Conservation (phyloP, 2,113 vertebrate species). For the Paracanthobrama guichenoti region DNA sequence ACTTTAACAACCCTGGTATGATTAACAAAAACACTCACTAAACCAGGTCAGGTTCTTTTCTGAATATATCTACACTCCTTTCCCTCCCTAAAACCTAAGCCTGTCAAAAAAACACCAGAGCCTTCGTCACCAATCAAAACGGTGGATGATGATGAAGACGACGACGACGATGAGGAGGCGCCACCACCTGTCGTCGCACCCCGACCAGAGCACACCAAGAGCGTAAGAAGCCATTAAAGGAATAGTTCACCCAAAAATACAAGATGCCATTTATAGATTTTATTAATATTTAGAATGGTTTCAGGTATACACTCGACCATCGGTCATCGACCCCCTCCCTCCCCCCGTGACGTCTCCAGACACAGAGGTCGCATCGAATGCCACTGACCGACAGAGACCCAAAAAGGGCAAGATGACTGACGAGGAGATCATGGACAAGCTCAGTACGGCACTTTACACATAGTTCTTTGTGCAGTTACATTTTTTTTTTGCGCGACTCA, state of each 20-base stretch:
- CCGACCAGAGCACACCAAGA: slow-evolving; percentile 95
- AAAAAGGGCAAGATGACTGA: slow-evolving; percentile 98
- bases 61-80: not conserved
- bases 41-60: not conserved
- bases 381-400: slow-evolving; percentile 84
- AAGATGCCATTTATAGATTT: not conserved
- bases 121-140: slow-evolving; percentile 78
- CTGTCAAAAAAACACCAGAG: slow-evolving; percentile 86
- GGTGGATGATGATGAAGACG: slow-evolving; percentile 86
- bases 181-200: slow-evolving; percentile 92
- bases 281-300: not conserved
- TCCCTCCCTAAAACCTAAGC: slow-evolving; percentile 67
- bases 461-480: not conserved
- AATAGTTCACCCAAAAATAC: not conserved
- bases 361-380: slow-evolving; percentile 81
- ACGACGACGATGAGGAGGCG: slow-evolving; percentile 85
- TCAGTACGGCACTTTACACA: slow-evolving; percentile 76
- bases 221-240: slow-evolving; percentile 75
- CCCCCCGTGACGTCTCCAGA: slow-evolving; percentile 78
- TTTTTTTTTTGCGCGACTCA: not conserved
- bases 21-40: not conserved
- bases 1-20: not conserved
- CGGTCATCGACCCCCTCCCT: slow-evolving; percentile 93
- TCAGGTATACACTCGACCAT: slow-evolving; percentile 89
- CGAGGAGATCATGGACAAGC: slow-evolving; percentile 98